Base-by-base conservation (phyloP, 2,797 vertebrate species). In the Aythya fuligula region DNA sequence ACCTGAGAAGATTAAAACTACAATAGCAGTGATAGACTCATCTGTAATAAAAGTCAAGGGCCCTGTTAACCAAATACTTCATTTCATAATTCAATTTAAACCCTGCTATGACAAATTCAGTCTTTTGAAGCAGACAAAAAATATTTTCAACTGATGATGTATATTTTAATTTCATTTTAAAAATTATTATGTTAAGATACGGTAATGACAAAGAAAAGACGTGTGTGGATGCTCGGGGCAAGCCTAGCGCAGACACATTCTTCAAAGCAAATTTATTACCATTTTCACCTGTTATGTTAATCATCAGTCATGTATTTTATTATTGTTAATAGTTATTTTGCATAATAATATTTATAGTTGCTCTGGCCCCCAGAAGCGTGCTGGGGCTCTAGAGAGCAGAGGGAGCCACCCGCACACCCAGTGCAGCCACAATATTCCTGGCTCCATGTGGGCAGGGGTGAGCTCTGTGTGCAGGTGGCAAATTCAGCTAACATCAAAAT, bases 81-180 rank as follows among this genome's bases (percentile, higher is more conserved):
- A n/a, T 85, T 84, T 85, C 79, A 94, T 88, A 87, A 83, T 84
- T 85, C 39, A 73, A 1, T 66, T 89, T 86, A 85, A 92, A 81
- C 7, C 5, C 30, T 74, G n/a, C 53, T 57, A 49, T 34, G 28
- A 90, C 56, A 82, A 73, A 67, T 61, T 47, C 38, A 19, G 34
- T 89, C 62, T 57, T 89, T 64, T 85, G 56, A 84, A 86, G 83
- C 11, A 13, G 21, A 58, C 21, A 70, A 93, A 91, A 95, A 54
- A 7, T 74, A 18, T 54, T 93, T 90, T 90, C 67, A 89, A 70
- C 16, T 32, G 54, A 66, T 51, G 58, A 69, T 78, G 41, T 9
- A 5, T 47, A 53, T 79, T 88, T 93, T 8, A 87, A 84, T 82
- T 90, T 70, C 0, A 20, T 62, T 93, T 90, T 6, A 9, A 57